A percentile compares a stretch with the other conserved stretches of the same genome.
These are phyloP conservation scores for Molorchus minor DNA, from an alignment of 2,888 invertebrate genomes.

Conservation along the genomic window DNA sequence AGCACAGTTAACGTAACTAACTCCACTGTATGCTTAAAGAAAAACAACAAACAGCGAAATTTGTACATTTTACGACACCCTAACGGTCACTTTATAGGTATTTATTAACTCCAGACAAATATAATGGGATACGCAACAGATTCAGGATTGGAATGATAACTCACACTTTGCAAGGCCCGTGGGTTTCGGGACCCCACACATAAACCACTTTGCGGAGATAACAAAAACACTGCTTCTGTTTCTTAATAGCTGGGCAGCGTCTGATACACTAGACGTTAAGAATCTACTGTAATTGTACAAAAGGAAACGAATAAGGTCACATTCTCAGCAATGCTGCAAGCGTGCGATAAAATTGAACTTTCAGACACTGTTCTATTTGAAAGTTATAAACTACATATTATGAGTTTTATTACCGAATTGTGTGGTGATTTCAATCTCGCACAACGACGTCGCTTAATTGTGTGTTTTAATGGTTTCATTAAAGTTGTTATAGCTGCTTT, in stretches of 20 bases:
- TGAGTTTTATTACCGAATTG: slow-evolving; percentile 17
- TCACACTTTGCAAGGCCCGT: slow-evolving; percentile 34
- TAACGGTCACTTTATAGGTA: no score
- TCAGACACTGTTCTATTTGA: slow-evolving; percentile 37
- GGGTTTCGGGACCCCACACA: slow-evolving; percentile 43
- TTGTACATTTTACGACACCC: no score
- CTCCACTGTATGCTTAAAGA: no score
- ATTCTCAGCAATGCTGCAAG: slow-evolving; percentile 36
- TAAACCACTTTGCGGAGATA: slow-evolving; percentile 50
- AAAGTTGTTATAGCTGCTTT: no score
- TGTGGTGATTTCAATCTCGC: slow-evolving; percentile 8
- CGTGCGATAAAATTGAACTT: slow-evolving; percentile 45
- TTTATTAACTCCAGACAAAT: no score
- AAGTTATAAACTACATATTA: slow-evolving; percentile 35
- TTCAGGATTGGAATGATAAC: slow-evolving; percentile 35
- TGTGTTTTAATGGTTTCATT: slow-evolving; percentile 2
- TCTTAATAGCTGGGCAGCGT: slow-evolving; percentile 54
- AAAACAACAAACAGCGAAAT: no score
- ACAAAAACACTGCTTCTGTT: slow-evolving; percentile 56
- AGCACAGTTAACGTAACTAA: no score
- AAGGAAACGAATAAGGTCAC: slow-evolving; percentile 37
- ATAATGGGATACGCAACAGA: slow-evolving; percentile 25
- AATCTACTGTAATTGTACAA: slow-evolving; percentile 30
- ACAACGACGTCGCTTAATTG: neutral
- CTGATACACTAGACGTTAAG: slow-evolving; percentile 46